Evolutionary conservation across 2,113 vertebrate species (phyloP), one percentile per base, ranked within the genome.

Genomic region (Callopanchax toddi): DNA sequence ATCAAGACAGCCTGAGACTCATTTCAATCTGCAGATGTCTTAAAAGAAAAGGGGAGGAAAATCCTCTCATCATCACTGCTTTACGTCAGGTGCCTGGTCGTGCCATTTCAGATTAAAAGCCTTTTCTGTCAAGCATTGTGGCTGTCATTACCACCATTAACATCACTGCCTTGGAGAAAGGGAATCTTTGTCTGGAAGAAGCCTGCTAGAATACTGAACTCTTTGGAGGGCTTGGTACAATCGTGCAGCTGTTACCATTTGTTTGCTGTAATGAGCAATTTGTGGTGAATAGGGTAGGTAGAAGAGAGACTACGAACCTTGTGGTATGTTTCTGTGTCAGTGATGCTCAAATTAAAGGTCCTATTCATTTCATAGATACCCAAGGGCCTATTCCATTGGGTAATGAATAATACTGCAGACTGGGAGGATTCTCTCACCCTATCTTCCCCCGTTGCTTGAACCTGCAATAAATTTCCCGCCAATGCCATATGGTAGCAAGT

Each of bases 401-500:
- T 74, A 71, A 82, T 90, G 81, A 84, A 86, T 79, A 85, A 70
- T 70, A 76, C 50, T 63, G 67, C 59, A 71, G 72, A 42, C 43
- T 11, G 59, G 67, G 80, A 72, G 66, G 54, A 74, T 71, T 82
- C 76, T 60, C 69, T 72, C 68, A 69, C 57, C 56, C 25, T 36
- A 34, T 78, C 56, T 73, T 70, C 58, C 68, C 64, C 56, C 22
- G 17, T 68, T 74, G 63, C 78, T 62, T 84, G 72, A 79, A 80
- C 79, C 66, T 65, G 61, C 58, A 74, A 85, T 91, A 80, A 58
- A 79, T 83, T 74, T 76, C 70, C 55, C 22, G 8, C 71, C 58
- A 79, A 54, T 83, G 78, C 79, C 82, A 83, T 84, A 84, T 72
- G 74, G 84, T 76, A 75, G 67, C 78, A 74, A 74, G 72, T 72